Evolutionary conservation across 1,140 invertebrate genomes (phyloP).

Genomic region (Ostrea denselamellosa): DNA sequence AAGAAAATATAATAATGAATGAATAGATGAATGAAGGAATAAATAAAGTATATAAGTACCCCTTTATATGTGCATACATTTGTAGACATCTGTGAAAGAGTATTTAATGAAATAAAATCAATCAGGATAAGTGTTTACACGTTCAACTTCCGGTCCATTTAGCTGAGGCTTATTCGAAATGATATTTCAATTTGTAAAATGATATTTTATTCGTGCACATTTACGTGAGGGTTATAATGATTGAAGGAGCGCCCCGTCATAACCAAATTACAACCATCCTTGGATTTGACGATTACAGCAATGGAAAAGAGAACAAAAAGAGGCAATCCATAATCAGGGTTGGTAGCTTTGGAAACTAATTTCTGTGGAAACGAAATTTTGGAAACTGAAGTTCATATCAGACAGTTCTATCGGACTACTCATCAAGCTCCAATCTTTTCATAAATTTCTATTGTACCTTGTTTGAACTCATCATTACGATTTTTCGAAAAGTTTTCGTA

Average conservation of each 20-base stretch:
- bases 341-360: background rate
- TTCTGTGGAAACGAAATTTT: too few relatives aligned
- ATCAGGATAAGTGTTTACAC: conserved; percentile 16
- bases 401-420: too few relatives aligned
- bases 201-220: background rate
- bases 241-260: conserved; percentile 3
- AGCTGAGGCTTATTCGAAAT: background rate
- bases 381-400: too few relatives aligned
- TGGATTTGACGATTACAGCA: conserved; percentile 21
- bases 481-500: too few relatives aligned
- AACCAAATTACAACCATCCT: background rate
- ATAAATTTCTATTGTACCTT: too few relatives aligned
- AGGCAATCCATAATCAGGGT: background rate
- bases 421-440: too few relatives aligned
- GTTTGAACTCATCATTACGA: too few relatives aligned
- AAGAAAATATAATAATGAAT: background rate
- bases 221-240: background rate
- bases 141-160: conserved; percentile 19
- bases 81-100: background rate
- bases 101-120: background rate
- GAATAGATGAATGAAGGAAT: background rate
- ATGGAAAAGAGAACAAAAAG: conserved; percentile 29
- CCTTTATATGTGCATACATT: too few relatives aligned
- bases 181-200: background rate
- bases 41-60: background rate